Conservation (phyloP, 2,888 invertebrate species). For the Argyra leucocephala region DNA sequence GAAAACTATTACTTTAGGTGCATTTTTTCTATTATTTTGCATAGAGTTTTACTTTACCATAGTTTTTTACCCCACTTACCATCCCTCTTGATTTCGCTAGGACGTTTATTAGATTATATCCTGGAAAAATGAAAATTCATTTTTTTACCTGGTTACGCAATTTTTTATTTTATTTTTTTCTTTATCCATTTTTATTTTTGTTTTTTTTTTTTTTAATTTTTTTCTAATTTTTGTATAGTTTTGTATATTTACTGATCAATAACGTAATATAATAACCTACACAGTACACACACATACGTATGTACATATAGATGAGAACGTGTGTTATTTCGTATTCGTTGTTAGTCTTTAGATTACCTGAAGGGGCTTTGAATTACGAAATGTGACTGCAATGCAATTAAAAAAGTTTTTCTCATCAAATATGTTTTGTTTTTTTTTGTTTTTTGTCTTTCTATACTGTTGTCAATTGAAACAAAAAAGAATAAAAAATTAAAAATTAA, state of each 20-base stretch:
- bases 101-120: not conserved
- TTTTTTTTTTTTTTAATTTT: no score
- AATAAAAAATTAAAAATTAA: no score
- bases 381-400: constrained; percentile 4
- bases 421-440: not conserved
- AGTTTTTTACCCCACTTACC: no score
- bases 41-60: no score
- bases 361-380: constrained; percentile 4
- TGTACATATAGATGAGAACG: no score
- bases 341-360: not conserved
- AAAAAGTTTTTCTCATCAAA: not conserved
- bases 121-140: not conserved
- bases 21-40: no score
- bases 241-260: not conserved
- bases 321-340: not conserved
- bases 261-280: not conserved
- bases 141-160: not conserved
- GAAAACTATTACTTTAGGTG: not conserved
- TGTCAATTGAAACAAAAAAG: no score
- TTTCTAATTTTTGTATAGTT: no score
- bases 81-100: no score
- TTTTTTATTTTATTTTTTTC: not conserved
- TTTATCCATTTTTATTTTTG: no score
- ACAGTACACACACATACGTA: no score
- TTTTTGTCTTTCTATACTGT: no score